Base-by-base conservation (phyloP, 2,113 vertebrate genomes). In the Brachionichthys hirsutus region DNA sequence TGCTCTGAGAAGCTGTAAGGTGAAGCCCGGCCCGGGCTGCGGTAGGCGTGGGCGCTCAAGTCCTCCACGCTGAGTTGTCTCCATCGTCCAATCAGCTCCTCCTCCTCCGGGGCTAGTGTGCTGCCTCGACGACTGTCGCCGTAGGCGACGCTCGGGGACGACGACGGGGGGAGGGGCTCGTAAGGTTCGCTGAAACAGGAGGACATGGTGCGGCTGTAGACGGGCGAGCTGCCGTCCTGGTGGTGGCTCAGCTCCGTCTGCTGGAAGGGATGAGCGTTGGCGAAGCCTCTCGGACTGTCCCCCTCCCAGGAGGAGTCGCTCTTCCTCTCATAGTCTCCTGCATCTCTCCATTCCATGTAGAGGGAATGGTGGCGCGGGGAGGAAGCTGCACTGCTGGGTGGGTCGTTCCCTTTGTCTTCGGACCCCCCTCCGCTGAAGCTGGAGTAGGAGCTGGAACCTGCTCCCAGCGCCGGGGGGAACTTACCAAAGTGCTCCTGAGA, bases 401-500 rank as follows among this genome's bases (percentile, higher is more conserved):
- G 86, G 6, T 85, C 92, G 0, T 92, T 93, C 57, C 94, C 95
- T 89, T 98, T 96, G 84, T 98, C 96, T 73, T 97, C 95, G 0
- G 95, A 96, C 0, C 94, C 94, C 34, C 90, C 90, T 11, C 77
- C 94, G 0, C 95, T 98, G 89, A 98, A 98, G 87, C 97, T 98
- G 40, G 95, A 98, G 78, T 97, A 99, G 53, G 95, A 95, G 87
- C 96, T 98, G 71, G 96, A 97, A 8, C 93, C 94, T 0, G 92
- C 93, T 17, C 93, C 90, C 5, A 97, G 91, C 0, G 85, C 65
- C 57, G 90, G 83, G 5, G 93, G 90, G 43, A 95, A 98, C 85
- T 95, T 93, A 0, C 90, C 76, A 64, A 95, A 98, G 87, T 95
- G 94, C 0, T 93, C 94, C 68, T 92, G 94, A 12, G 92, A 91